phyloP scores from a whole-genome alignment of 1,140 invertebrate species.

The Drosophila aff. region DNA sequence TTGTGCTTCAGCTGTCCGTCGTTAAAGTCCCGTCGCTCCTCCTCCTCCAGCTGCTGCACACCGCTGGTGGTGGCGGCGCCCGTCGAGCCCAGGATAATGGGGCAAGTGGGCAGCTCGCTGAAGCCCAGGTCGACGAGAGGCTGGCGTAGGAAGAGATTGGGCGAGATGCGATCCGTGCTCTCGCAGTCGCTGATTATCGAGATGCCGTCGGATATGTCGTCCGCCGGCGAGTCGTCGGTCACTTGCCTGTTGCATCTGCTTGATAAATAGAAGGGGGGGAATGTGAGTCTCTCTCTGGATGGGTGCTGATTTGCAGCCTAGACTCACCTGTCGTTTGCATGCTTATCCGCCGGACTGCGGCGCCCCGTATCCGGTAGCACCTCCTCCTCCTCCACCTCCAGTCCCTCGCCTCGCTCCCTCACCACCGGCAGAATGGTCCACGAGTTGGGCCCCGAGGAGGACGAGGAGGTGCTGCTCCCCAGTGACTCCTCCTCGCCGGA shows the following conservation, averaged over 20 bases:
- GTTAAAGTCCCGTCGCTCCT: background rate
- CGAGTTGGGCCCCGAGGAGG: constrained; percentile 32
- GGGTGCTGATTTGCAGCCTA: background rate
- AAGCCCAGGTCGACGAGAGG: constrained; percentile 59
- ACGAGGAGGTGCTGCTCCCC: constrained; percentile 48
- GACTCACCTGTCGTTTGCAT: constrained; percentile 55
- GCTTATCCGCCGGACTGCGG: constrained; percentile 34
- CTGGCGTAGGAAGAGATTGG: constrained; percentile 67
- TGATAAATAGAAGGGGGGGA: background rate
- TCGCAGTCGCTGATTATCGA: constrained; percentile 83
- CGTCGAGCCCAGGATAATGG: constrained; percentile 16
- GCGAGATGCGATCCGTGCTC: constrained; percentile 74
- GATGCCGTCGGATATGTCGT: constrained; percentile 81
- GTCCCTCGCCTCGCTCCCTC: constrained; percentile 28
- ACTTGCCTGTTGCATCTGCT: constrained; percentile 44
- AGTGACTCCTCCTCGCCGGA: constrained; percentile 32
- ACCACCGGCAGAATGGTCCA: constrained; percentile 62
- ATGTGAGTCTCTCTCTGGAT: background rate
- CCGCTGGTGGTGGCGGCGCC: background rate
- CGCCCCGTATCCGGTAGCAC: background rate
- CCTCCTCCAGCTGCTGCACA: constrained; percentile 4
- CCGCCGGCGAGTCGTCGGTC: constrained; percentile 58
- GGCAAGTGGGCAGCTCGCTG: constrained; percentile 25
- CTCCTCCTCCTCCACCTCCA: constrained; percentile 3
- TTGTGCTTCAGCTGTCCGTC: constrained; percentile 3